These are phyloP conservation scores for Catagonus wagneri DNA, from an alignment of 2,113 vertebrate genomes.

Conservation along the genomic window DNA sequence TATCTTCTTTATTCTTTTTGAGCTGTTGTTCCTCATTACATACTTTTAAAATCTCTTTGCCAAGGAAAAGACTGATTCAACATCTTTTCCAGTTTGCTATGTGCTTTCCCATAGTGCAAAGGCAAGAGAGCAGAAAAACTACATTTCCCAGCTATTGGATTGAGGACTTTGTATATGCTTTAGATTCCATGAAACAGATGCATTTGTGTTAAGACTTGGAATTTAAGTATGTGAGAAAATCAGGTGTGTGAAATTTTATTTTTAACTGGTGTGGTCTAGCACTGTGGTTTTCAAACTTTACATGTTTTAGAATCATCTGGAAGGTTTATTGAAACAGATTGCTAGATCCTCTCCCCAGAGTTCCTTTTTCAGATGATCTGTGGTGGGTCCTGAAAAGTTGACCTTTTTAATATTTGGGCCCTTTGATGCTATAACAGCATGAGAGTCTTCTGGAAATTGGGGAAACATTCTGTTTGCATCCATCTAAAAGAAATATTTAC, in stretches of 20 bases:
- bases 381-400: background rate
- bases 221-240: background rate
- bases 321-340: background rate
- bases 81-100: background rate
- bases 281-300: background rate
- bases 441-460: no score
- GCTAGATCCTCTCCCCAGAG: background rate
- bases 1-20: background rate
- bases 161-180: background rate
- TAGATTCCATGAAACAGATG: background rate
- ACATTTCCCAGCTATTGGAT: background rate
- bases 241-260: background rate
- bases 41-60: background rate
- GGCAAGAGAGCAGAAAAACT: background rate
- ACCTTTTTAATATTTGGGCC: background rate
- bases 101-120: background rate
- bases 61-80: background rate
- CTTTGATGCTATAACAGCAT: no score
- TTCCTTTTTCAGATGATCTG: background rate
- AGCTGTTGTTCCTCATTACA: background rate
- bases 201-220: background rate
- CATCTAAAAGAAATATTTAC: no score
- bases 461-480: no score
- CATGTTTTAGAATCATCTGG: background rate
- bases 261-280: background rate